phyloP scores from a whole-genome alignment of 2,797 vertebrate genomes.

The Microctenopoma lineatum region DNA sequence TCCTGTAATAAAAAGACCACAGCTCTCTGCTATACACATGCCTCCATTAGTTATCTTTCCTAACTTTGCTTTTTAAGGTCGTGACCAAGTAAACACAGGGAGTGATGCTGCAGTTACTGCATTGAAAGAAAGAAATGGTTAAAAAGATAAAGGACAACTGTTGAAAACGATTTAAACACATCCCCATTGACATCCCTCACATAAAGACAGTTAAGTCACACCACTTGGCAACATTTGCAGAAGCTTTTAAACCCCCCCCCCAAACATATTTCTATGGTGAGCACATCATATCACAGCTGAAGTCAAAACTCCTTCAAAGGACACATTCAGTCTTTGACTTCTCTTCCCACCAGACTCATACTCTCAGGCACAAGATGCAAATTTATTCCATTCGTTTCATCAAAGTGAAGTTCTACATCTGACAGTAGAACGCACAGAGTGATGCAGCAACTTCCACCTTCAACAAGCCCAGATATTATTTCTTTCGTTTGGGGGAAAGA shows the following conservation, averaged over 20 bases:
- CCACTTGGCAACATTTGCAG: not conserved
- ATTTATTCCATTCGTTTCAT: slow-evolving; percentile 7
- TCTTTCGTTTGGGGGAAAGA: not conserved
- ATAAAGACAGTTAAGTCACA: not conserved
- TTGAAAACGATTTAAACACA: not conserved
- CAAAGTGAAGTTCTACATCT: slow-evolving; percentile 10
- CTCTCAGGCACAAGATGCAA: slow-evolving; percentile 12
- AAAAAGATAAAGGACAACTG: not conserved
- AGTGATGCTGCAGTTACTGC: not conserved
- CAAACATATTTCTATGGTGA: not conserved
- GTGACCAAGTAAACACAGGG: no score
- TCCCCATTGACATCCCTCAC: not conserved
- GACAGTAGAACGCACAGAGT: not conserved
- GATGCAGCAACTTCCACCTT: slow-evolving; percentile 9
- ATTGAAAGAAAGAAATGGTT: not conserved
- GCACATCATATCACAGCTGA: not conserved
- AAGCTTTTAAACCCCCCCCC: not conserved
- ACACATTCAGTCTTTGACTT: slow-evolving; percentile 3
- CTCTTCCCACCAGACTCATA: slow-evolving; percentile 1
- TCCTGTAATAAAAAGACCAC: no score
- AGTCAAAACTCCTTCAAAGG: slow-evolving; percentile 6
- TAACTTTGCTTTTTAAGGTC: no score
- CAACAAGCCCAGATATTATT: not conserved
- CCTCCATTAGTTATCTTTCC: no score
- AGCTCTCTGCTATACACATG: no score